phyloP scores from a whole-genome alignment of 1,140 invertebrate species.

The Euwallacea similis region DNA sequence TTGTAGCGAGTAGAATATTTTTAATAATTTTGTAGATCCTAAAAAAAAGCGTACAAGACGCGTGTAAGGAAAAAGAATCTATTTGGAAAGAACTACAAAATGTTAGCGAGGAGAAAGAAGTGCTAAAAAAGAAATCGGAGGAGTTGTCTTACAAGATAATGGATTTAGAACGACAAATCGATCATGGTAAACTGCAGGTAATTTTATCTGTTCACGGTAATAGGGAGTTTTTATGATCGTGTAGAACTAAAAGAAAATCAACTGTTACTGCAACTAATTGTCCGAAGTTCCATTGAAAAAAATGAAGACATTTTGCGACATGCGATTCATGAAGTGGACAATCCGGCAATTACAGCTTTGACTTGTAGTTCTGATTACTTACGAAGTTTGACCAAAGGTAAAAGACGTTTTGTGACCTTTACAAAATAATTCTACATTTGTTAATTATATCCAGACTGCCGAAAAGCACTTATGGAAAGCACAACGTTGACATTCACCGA shows the following conservation, averaged over 20 bases:
- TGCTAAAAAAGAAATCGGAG: constrained; percentile 50
- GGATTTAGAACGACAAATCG: constrained; percentile 36
- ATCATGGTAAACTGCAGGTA: constrained; percentile 30
- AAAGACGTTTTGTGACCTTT: not conserved
- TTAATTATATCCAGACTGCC: constrained; percentile 43
- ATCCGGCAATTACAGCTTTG: constrained; percentile 68
- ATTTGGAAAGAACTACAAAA: constrained; percentile 49
- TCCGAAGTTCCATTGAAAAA: constrained; percentile 56
- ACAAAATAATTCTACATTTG: constrained; percentile 4
- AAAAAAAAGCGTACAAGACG: constrained; percentile 49
- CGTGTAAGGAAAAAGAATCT: constrained; percentile 44
- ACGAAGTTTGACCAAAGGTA: constrained; percentile 51
- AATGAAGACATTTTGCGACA: constrained; percentile 63
- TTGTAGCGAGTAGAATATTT: not conserved
- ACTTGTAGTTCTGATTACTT: constrained; percentile 73
- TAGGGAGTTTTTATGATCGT: not conserved
- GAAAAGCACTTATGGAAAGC: constrained; percentile 50
- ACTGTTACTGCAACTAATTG: constrained; percentile 43
- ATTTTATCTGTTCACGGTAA: not conserved
- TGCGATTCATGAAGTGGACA: constrained; percentile 68
- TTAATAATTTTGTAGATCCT: constrained; percentile 44
- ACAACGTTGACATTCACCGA: constrained; percentile 31
- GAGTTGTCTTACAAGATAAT: constrained; percentile 41
- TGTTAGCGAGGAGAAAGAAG: constrained; percentile 47
- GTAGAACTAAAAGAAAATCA: constrained; percentile 43